These are phyloP conservation scores for Mola mola DNA, from an alignment of 2,113 vertebrate species.

Conservation along the genomic window DNA sequence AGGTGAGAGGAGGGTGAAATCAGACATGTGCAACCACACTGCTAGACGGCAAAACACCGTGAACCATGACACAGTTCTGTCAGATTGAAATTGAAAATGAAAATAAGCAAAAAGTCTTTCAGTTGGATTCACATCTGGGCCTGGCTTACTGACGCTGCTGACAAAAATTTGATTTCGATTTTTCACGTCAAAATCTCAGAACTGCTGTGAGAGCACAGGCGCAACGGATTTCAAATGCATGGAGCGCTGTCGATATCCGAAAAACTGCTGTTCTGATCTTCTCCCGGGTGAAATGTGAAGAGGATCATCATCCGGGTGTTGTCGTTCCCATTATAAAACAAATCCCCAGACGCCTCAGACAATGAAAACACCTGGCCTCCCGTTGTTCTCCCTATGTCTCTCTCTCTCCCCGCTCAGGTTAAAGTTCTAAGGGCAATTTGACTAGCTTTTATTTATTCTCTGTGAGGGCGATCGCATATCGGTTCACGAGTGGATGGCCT, in stretches of 20 bases:
- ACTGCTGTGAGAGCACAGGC: neutral
- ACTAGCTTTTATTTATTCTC: slow-evolving; percentile 33
- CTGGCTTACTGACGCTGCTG: too few relatives aligned
- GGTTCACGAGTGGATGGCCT: neutral
- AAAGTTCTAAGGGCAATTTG: slow-evolving; percentile 23
- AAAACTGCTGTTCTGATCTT: slow-evolving; percentile 32
- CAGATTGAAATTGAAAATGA: too few relatives aligned
- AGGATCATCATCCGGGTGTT: slow-evolving; percentile 43
- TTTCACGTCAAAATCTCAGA: slow-evolving; percentile 27
- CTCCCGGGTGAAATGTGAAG: slow-evolving; percentile 39
- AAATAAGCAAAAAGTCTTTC: neutral
- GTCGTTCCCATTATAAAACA: slow-evolving; percentile 49
- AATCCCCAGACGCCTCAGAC: slow-evolving; percentile 42
- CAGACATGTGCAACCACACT: neutral
- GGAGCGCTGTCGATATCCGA: slow-evolving; percentile 29
- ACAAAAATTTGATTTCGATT: neutral
- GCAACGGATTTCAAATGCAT: slow-evolving; percentile 32
- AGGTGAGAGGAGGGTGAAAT: too few relatives aligned
- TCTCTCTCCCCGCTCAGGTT: slow-evolving; percentile 44
- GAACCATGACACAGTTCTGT: too few relatives aligned
- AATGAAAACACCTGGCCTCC: slow-evolving; percentile 48
- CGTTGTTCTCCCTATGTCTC: too few relatives aligned
- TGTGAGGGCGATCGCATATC: slow-evolving; percentile 26
- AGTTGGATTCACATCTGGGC: too few relatives aligned
- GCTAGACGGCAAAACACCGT: too few relatives aligned